Percentiles rank a stretch among this genome's conserved stretches.
Evolutionary conservation across 1,140 invertebrate genomes (phyloP).

Genomic region (Ceratina japonica): DNA sequence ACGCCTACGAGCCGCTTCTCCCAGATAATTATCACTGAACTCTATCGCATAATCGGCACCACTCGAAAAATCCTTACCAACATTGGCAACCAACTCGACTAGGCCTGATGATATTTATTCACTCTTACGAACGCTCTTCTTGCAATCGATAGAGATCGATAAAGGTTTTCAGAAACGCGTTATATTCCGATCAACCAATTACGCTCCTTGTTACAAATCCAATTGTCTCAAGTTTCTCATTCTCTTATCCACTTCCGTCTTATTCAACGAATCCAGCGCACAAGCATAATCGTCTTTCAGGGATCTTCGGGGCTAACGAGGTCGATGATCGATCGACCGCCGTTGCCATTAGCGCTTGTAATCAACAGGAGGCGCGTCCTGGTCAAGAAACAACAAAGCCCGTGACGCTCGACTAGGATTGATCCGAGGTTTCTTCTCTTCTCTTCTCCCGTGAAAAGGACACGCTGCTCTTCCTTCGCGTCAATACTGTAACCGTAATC

Average conservation of each 20-base stretch:
- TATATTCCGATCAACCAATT: background rate
- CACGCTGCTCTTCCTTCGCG: slow-evolving; percentile 3
- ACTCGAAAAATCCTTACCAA: slow-evolving; percentile 16
- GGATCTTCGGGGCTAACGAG: slow-evolving; percentile 20
- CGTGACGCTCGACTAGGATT: slow-evolving; percentile 16
- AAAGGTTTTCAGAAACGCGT: background rate
- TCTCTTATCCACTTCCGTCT: background rate
- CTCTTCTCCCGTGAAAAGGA: slow-evolving; percentile 8
- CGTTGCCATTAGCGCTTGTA: slow-evolving; percentile 24
- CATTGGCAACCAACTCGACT: slow-evolving; percentile 3
- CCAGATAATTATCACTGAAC: slow-evolving; percentile 14
- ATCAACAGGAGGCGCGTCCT: slow-evolving; percentile 24
- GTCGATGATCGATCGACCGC: slow-evolving; percentile 42
- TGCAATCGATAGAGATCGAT: background rate
- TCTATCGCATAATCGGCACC: slow-evolving; percentile 15
- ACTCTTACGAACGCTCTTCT: background rate
- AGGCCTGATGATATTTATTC: slow-evolving; percentile 18
- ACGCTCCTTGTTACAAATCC: background rate
- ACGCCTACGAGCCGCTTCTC: background rate
- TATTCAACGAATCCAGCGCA: background rate
- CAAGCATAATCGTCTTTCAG: background rate
- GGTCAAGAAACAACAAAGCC: slow-evolving; percentile 7
- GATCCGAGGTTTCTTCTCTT: slow-evolving; percentile 34
- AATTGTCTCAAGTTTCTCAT: background rate
- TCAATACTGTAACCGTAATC: slow-evolving; percentile 29